Evolutionary conservation across 2,888 invertebrate species (phyloP).

Genomic region (Aspidiotus destructor): DNA sequence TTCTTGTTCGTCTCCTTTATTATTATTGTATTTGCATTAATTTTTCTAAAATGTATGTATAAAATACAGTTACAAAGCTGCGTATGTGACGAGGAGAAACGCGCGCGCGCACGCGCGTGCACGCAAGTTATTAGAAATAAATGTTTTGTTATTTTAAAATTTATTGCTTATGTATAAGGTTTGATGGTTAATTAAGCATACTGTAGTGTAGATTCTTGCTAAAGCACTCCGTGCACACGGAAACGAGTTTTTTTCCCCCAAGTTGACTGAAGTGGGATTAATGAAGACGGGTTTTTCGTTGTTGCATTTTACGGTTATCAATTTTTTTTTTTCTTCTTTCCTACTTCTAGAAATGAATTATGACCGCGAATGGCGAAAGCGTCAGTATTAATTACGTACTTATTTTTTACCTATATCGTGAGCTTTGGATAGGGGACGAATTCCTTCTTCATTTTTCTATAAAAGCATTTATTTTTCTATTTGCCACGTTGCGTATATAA

Average conservation of each 20-base stretch:
- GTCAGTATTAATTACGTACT: no score
- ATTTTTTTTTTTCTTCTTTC: not conserved
- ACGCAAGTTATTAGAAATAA: not conserved
- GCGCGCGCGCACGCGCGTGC: no score
- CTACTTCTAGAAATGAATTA: not conserved
- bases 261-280: conserved; percentile 25
- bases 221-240: conserved; percentile 3
- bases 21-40: not conserved
- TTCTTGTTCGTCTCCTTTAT: no score
- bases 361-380: not conserved
- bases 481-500: no score
- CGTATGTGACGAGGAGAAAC: not conserved
- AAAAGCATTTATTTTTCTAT: no score
- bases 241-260: conserved; percentile 17
- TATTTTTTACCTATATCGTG: no score
- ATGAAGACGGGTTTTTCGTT: conserved; percentile 23
- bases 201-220: conserved; percentile 20
- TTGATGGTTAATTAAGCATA: conserved; percentile 27
- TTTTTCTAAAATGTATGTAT: not conserved
- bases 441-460: no score
- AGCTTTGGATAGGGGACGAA: no score
- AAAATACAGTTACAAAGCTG: not conserved
- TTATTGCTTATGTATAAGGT: conserved; percentile 2
- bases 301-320: conserved; percentile 20
- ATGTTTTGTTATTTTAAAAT: conserved; percentile 2